Base-by-base conservation (phyloP, 1,140 invertebrate genomes). In the Drosophila seguyi region DNA sequence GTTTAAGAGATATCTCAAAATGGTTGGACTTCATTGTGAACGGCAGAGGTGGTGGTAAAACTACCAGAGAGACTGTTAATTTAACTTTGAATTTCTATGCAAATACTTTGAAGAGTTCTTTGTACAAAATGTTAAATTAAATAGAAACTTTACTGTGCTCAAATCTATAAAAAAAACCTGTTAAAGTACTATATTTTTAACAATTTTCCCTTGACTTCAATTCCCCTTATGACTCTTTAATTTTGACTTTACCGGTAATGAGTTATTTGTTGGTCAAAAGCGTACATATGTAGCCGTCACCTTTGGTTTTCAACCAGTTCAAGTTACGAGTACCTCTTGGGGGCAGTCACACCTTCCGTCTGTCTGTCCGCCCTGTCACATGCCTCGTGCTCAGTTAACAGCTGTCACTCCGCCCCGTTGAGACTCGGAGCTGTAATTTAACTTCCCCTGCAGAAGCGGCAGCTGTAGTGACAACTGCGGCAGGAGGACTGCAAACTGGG, bases 401-500 rank as follows among this genome's bases (percentile, higher is more conserved):
- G 66, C 68, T 71, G 67, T 69, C 63, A 68, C 50, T 71, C 67
- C 63, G 22, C 36, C 67, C 67, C 67, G 16, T 29, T 6, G 45
- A 66, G 65, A 66, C 29, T 67, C 38, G 13, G 7, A 53, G 65
- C 44, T 22, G 52, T 50, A 72, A 72, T 72, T 73, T 41, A 73
- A 73, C 52, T 75, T 75, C 63, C 36, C 22, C 72, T 41, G 29
- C 63, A 53, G 29, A 29, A 69, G 25, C 66, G 50, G 62, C 62
- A 67, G 66, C 66, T 44, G 59, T 34, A 75, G 53, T 56, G 72
- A 73, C 68, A 74, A 74, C 71, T 74, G 68, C 39, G 52, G 66
- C 66, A 52, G 22, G 31, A 74, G 47, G 18, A 62, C 62, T n/a
- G 53, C 8, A 20, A 55, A 38, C 53, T 65, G 45, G 10, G 27